These are phyloP conservation scores for Darevskia mixta DNA, from an alignment of 2,797 vertebrate species.

Conservation along the genomic window DNA sequence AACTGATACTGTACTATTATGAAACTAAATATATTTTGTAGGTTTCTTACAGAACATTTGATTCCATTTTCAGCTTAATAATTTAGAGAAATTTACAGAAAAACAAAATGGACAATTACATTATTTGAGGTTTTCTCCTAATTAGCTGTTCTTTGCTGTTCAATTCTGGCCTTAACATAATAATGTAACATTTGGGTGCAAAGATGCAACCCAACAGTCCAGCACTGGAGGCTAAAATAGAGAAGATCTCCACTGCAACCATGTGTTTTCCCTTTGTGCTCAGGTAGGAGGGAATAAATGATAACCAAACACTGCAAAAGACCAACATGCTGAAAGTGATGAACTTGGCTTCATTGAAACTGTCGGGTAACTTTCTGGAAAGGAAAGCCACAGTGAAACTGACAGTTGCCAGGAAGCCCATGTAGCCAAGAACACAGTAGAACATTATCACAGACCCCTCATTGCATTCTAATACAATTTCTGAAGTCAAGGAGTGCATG, in stretches of 20 bases:
- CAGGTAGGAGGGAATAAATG: background rate
- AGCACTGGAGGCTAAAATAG: background rate
- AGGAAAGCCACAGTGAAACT: background rate
- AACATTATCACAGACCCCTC: background rate
- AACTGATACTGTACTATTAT: no score
- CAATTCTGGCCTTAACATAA: background rate
- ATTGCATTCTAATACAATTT: background rate
- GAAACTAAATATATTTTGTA: no score
- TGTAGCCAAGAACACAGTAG: background rate
- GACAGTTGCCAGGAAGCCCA: background rate
- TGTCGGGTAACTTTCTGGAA: background rate
- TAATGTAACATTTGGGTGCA: background rate
- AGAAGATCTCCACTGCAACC: background rate
- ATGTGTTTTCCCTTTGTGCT: background rate
- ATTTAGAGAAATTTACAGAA: no score
- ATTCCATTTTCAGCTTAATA: no score
- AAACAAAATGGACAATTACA: no score
- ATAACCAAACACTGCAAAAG: background rate
- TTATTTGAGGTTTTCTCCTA: background rate
- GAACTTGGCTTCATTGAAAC: background rate
- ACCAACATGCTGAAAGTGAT: background rate
- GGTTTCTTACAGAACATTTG: no score
- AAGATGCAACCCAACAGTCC: background rate
- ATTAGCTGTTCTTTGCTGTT: background rate
- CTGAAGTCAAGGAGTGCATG: background rate